Percentiles rank a stretch among this genome's conserved stretches.
Conservation (phyloP, 2,113 vertebrate genomes). For the Ia io region DNA sequence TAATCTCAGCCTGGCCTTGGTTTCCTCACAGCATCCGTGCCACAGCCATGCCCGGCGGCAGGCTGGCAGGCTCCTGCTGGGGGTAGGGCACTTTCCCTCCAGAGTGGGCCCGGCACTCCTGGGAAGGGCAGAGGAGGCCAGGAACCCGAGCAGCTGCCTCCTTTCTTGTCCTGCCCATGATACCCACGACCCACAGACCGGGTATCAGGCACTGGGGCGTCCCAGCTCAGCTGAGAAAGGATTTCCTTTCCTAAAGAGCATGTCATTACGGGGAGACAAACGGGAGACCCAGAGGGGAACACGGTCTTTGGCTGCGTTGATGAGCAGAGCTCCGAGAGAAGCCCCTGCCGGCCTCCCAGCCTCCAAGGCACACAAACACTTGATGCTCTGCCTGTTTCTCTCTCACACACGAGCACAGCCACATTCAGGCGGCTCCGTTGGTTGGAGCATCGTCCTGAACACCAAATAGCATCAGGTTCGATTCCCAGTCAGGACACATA, state of each 20-base stretch:
- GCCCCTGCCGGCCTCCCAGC: not conserved
- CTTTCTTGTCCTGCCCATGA: constrained; percentile 13
- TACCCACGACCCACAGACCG: not conserved
- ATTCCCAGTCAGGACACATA: not conserved
- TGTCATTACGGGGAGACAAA: constrained; percentile 22
- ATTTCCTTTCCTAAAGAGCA: constrained; percentile 59
- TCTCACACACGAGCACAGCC: not conserved
- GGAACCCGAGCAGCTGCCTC: not conserved
- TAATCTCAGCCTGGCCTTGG: not conserved
- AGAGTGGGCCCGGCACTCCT: not conserved
- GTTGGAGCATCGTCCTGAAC: not conserved
- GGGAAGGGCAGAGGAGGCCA: not conserved
- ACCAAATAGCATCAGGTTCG: not conserved
- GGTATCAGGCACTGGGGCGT: constrained; percentile 35
- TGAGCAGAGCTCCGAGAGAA: not conserved
- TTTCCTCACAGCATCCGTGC: not conserved
- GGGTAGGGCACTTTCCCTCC: not conserved
- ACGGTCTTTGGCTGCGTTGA: not conserved
- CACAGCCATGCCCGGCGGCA: not conserved
- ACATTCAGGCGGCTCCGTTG: not conserved
- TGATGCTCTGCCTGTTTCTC: not conserved
- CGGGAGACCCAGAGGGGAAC: not conserved
- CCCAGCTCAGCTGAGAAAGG: constrained; percentile 53
- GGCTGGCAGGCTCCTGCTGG: not conserved
- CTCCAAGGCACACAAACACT: not conserved